Base-by-base conservation (phyloP, 2,113 vertebrate genomes). In the Stercorarius parasiticus region DNA sequence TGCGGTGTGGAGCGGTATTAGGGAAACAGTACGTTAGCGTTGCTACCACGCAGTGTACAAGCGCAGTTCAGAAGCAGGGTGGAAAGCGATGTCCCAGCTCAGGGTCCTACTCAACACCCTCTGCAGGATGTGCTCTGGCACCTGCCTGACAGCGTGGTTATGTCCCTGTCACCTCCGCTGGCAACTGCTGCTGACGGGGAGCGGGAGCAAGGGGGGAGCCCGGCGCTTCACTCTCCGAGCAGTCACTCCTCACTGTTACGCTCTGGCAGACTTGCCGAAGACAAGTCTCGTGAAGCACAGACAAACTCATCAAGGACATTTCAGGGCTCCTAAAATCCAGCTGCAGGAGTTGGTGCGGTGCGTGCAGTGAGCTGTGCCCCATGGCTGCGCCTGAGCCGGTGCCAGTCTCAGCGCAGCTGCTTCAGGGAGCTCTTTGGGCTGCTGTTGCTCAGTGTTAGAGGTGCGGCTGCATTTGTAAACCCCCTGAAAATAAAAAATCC, bases 221-320 rank as follows among this genome's bases (percentile, higher is more conserved):
- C 25, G 30, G 7, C 16, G 50, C 69, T 72, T 49, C 1, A 3
- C 55, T 19, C 61, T 26, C 64, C 0, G 2, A 47, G 58, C 74
- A 23, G 11, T 30, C 7, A 0, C 42, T 30, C 19, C 16, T 10
- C 27, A 4, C 53, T 36, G 15, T 4, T 8, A 3, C 3, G 6
- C 32, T 56, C 15, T n/a, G 25, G 45, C 64, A 49, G 38, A 5
- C 55, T 15, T 18, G 70, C 45, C 18, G 10, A 45, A 45, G 45
- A 45, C 45, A 19, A 45, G 45, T 19, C 45, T 45, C 45, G 18
- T 8, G 45, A 45, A 45, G 45, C 45, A 45, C 4, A 32, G 4
- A 22, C 3, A 1, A 9, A 6, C 27, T 26, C 14, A 1, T 17
- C 32, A 13, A 22, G 34, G 2, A 1, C 1, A 0, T 43, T 52